Percentiles rank a stretch among this genome's conserved stretches.
Evolutionary conservation across 2,797 vertebrate species (phyloP).

Genomic region (Rhinoraja longicauda): DNA sequence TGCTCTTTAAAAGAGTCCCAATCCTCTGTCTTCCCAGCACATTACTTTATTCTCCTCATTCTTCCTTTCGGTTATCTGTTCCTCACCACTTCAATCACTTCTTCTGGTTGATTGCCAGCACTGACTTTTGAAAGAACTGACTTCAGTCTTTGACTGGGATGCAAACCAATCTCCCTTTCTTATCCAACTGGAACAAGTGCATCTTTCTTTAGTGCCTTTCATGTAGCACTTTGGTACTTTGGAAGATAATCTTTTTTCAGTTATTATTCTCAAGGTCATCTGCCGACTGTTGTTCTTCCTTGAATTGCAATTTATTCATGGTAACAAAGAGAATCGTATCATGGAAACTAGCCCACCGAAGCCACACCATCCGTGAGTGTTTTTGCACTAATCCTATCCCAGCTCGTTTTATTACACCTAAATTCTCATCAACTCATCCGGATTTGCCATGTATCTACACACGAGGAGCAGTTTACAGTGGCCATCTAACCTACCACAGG

Average conservation of each 20-base stretch:
- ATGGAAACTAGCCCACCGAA: too few relatives aligned
- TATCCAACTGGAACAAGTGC: background rate
- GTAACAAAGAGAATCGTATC: too few relatives aligned
- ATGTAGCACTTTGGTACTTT: background rate
- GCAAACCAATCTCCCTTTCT: constrained; percentile 3
- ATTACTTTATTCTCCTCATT: background rate
- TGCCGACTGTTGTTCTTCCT: background rate
- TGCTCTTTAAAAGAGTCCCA: too few relatives aligned
- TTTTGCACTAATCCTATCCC: too few relatives aligned
- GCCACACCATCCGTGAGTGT: too few relatives aligned
- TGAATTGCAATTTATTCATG: background rate
- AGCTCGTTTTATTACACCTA: too few relatives aligned
- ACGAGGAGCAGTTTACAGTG: too few relatives aligned
- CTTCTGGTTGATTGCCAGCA: constrained; percentile 10
- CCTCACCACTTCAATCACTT: constrained; percentile 4
- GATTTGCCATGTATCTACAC: too few relatives aligned
- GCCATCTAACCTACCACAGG: too few relatives aligned
- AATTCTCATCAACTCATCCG: too few relatives aligned
- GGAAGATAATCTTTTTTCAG: background rate
- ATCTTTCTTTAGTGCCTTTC: background rate
- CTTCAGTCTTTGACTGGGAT: background rate
- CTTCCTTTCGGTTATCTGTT: background rate
- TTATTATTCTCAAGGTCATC: constrained; percentile 21
- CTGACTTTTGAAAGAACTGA: background rate
- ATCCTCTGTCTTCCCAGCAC: too few relatives aligned